Conservation (phyloP, 2,797 vertebrate genomes). For the Allobates femoralis region DNA sequence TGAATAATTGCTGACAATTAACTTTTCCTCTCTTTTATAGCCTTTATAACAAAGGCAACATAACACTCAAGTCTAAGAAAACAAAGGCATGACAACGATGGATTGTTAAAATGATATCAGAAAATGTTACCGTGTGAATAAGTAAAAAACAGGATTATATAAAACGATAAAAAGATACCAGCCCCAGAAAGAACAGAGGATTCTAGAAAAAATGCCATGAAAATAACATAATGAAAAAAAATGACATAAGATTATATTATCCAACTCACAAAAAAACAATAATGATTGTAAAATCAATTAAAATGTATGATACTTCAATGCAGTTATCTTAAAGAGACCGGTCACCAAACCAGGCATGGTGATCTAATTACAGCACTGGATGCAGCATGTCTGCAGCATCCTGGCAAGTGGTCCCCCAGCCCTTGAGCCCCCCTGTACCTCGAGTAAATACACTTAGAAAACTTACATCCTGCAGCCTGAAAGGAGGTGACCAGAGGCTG, state of each 20-base stretch:
- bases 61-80: background rate
- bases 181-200: background rate
- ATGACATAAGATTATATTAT: background rate
- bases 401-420: too few relatives aligned
- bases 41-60: background rate
- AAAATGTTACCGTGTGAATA: background rate
- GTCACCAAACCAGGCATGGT: too few relatives aligned
- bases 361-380: too few relatives aligned
- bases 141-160: background rate
- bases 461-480: too few relatives aligned
- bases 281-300: background rate
- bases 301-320: too few relatives aligned
- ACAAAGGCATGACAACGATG: background rate
- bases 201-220: background rate
- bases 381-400: too few relatives aligned
- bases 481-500: too few relatives aligned
- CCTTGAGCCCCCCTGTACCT: too few relatives aligned
- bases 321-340: too few relatives aligned
- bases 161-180: background rate
- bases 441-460: too few relatives aligned
- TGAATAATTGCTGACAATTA: slow-evolving; percentile 12
- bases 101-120: background rate
- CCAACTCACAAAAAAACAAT: background rate
- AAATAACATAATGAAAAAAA: background rate
- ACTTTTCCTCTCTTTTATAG: slow-evolving; percentile 3